Conservation (phyloP, 1,140 invertebrate genomes). For the silkworm (Bombyx mori) region DNA sequence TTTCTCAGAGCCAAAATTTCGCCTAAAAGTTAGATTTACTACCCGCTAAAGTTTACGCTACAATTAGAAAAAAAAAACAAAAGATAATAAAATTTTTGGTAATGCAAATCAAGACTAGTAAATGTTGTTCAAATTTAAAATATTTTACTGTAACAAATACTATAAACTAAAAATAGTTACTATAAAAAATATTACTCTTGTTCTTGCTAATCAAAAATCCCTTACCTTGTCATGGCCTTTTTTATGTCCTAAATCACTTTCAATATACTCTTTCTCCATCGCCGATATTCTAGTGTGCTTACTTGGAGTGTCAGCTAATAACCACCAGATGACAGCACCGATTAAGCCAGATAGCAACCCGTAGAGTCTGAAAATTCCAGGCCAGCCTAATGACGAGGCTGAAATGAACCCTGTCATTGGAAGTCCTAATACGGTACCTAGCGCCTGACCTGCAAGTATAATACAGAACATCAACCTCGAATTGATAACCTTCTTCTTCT, state of each 20-base stretch:
- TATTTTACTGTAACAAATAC: no score
- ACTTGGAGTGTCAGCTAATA: conserved; percentile 44
- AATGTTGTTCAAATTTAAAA: no score
- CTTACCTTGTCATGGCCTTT: conserved; percentile 22
- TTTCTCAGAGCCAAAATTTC: no score
- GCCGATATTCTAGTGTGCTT: conserved; percentile 45
- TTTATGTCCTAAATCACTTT: conserved; percentile 43
- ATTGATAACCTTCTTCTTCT: not conserved
- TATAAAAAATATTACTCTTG: no score
- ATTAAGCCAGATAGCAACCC: conserved; percentile 41
- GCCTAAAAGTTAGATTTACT: no score
- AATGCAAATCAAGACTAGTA: no score
- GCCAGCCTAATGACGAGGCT: conserved; percentile 74
- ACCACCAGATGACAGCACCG: conserved; percentile 32
- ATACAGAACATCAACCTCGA: not conserved
- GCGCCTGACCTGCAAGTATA: conserved; percentile 65
- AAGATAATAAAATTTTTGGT: no score
- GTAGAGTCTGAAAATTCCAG: conserved; percentile 61
- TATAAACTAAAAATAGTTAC: no score
- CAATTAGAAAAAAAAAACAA: no score
- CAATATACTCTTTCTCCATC: conserved; percentile 52
- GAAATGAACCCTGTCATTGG: conserved; percentile 74
- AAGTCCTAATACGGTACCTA: conserved; percentile 77
- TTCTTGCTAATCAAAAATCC: not conserved
- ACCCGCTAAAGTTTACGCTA: no score